Percentiles rank a stretch among this genome's conserved stretches.
Evolutionary conservation across 2,797 vertebrate genomes (phyloP).

Genomic region (Danio jaintianensis): DNA sequence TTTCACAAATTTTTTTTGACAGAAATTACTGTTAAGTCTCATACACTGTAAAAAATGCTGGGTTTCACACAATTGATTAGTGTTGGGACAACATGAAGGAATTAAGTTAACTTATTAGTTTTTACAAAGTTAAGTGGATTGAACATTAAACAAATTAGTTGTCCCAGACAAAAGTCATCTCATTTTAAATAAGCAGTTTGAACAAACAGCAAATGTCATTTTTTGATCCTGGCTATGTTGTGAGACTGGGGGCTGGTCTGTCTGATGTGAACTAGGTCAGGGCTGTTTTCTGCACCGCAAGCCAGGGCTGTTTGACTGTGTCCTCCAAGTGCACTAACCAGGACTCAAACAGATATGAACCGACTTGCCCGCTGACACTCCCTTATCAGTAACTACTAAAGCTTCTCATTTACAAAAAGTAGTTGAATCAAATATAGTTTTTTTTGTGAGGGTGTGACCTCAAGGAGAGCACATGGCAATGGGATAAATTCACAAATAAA

Average conservation of each 20-base stretch:
- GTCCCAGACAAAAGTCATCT: no score
- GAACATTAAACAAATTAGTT: no score
- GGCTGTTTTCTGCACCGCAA: slow-evolving; percentile 28
- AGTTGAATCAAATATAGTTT: neutral
- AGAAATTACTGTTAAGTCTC: neutral
- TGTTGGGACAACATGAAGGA: no score
- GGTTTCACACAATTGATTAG: no score
- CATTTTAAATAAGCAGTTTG: no score
- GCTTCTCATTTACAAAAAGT: slow-evolving; percentile 18
- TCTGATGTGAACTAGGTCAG: slow-evolving; percentile 51
- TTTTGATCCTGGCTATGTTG: neutral
- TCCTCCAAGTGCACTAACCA: slow-evolving; percentile 20
- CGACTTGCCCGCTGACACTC: slow-evolving; percentile 28
- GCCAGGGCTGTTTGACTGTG: slow-evolving; percentile 22
- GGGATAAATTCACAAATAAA: slow-evolving; percentile 4
- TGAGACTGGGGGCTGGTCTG: slow-evolving; percentile 7
- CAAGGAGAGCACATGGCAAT: slow-evolving; percentile 14
- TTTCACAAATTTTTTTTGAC: no score
- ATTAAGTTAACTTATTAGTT: no score
- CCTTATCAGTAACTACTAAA: slow-evolving; percentile 12
- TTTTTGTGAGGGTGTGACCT: slow-evolving; percentile 17
- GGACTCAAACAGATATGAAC: slow-evolving; percentile 24
- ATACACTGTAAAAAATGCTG: neutral
- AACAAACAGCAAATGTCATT: no score
- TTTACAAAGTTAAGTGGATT: no score